Conservation (phyloP, 2,888 invertebrate genomes). For the Dynastes hyllus region DNA sequence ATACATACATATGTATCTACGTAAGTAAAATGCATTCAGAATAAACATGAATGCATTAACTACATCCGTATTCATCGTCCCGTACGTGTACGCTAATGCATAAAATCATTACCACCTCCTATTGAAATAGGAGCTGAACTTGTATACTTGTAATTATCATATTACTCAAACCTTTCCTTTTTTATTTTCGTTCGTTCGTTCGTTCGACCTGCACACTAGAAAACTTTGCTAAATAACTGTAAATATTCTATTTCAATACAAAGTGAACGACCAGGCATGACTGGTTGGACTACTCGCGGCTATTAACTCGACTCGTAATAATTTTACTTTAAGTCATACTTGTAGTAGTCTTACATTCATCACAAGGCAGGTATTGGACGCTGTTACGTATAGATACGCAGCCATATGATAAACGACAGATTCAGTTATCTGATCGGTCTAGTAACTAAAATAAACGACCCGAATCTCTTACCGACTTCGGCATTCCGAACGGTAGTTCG, state of each 20-base stretch:
- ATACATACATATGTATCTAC: neutral
- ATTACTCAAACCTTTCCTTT: neutral
- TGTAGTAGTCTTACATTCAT: slow-evolving; percentile 7
- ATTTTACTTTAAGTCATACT: slow-evolving; percentile 21
- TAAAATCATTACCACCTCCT: slow-evolving; percentile 13
- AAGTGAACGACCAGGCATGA: slow-evolving; percentile 33
- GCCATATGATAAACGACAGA: neutral
- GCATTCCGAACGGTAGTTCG: neutral
- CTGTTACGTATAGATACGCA: neutral
- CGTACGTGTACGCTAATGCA: neutral
- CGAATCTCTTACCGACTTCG: neutral
- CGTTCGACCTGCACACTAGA: slow-evolving; percentile 5
- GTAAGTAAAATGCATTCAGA: neutral
- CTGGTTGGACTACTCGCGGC: slow-evolving; percentile 18
- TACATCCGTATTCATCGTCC: neutral
- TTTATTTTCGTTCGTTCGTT: neutral
- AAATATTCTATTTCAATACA: slow-evolving; percentile 35
- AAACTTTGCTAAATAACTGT: slow-evolving; percentile 33
- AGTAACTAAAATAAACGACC: neutral
- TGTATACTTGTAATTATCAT: slow-evolving; percentile 8
- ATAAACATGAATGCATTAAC: neutral
- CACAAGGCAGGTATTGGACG: neutral
- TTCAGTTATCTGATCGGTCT: slow-evolving; percentile 7
- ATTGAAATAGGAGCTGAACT: slow-evolving; percentile 4
- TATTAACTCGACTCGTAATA: slow-evolving; percentile 21